Evolutionary conservation across 2,888 invertebrate species (phyloP), one percentile per base, ranked within the genome.

Genomic region (Mythimna lalbum): DNA sequence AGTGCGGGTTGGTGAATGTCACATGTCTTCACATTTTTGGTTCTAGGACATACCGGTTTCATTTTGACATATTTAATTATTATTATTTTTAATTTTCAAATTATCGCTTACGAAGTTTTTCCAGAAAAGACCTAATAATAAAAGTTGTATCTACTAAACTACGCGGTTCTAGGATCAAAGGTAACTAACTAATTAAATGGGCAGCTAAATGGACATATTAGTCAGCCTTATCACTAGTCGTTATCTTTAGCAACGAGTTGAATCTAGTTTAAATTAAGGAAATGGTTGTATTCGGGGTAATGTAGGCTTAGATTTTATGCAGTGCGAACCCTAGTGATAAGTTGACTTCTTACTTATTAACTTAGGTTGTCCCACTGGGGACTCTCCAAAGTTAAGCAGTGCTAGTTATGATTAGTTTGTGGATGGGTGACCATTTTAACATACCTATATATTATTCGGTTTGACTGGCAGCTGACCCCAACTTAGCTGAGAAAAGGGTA

Each of bases 141-240:
- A 49, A 31, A 53, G 10, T 12, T 14, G 43, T 17, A 43, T 43
- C n/a, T 7, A 14, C 3, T 36, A 2, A 56, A 50, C 50, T 56
- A 70, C 39, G 31, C 12, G 3, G n/a, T 23, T 50, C 23, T 31
- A 57, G 19, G 33, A 64, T 50, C 43, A 52, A 43, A n/a, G n/a
- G 57, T 71, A n/a, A n/a, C n/a, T n/a, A n/a, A 27, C 17, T 61
- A 43, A 60, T 53, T 66, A 56, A 70, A 73, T 66, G 49, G 36
- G 31, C 23, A 23, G 31, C 17, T 60, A 55, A 64, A 73, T 43
- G 10, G 53, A 56, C 55, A 67, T 49, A 56, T 73, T 61, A 61
- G 61, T 67, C 23, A 17, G 12, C 12, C 3, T 73, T 73, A 50
- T 60, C 66, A 49, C 3, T 55, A 12, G 21, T 33, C 23, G 17